Evolutionary conservation across 64 coral and sea anemone genomes (phyloP).

Genomic region (Stichodactyla mertensii): DNA sequence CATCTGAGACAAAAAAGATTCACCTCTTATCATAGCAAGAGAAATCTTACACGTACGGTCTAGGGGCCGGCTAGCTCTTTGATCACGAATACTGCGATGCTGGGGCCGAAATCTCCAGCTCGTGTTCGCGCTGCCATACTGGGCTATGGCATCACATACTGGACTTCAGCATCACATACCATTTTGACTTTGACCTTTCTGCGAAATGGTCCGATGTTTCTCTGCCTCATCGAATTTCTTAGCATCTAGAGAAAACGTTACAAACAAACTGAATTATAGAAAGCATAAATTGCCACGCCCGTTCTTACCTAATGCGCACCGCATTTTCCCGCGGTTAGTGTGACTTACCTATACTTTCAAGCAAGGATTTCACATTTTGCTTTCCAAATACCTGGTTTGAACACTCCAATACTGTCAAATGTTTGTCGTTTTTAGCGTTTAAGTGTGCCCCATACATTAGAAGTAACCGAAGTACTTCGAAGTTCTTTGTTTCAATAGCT

Average conservation of each 20-base stretch:
- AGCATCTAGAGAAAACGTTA: background rate
- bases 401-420: constrained; percentile 42
- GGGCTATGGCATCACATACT: background rate
- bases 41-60: background rate
- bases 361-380: constrained; percentile 15
- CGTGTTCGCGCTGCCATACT: background rate
- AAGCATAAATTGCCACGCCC: background rate
- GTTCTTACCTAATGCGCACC: background rate
- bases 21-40: background rate
- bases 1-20: no score
- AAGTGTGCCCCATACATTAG: constrained; percentile 34
- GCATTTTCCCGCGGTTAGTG: background rate
- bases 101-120: background rate
- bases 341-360: constrained; percentile 53
- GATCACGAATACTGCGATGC: background rate
- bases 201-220: background rate
- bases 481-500: constrained; percentile 21
- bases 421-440: constrained; percentile 32
- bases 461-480: constrained; percentile 31
- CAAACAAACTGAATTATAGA: background rate
- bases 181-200: background rate
- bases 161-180: background rate
- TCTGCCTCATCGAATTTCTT: background rate
- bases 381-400: constrained; percentile 23
- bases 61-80: background rate